Evolutionary conservation across 2,797 vertebrate species (phyloP).

Genomic region (Apogon hyalosoma): DNA sequence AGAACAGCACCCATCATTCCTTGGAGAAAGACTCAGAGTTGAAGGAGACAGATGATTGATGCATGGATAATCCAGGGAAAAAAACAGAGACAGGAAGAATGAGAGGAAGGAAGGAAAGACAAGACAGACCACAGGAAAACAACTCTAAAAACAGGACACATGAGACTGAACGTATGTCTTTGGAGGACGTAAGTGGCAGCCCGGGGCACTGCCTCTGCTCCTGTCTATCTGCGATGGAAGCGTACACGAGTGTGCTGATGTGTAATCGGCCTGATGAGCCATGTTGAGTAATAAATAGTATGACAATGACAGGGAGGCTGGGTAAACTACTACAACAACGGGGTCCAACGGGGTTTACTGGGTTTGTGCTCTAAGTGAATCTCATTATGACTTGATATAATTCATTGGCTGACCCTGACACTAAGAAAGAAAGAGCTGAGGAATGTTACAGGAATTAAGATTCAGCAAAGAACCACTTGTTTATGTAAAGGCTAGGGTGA

Average conservation of each 20-base stretch:
- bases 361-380: slow-evolving; percentile 24
- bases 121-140: slow-evolving; percentile 34
- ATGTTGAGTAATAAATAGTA: slow-evolving; percentile 58
- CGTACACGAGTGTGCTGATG: slow-evolving; percentile 53
- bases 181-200: slow-evolving; percentile 51
- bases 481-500: slow-evolving; percentile 19
- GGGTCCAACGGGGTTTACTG: slow-evolving; percentile 22
- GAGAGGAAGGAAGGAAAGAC: slow-evolving; percentile 7
- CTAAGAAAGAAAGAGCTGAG: neutral
- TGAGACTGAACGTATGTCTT: slow-evolving; percentile 45
- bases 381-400: slow-evolving; percentile 1
- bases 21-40: slow-evolving; percentile 10
- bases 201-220: slow-evolving; percentile 36
- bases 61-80: slow-evolving; percentile 6
- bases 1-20: slow-evolving; percentile 24
- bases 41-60: slow-evolving; percentile 12
- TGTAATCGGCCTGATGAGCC: slow-evolving; percentile 71
- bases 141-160: slow-evolving; percentile 50
- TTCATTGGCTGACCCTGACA: slow-evolving; percentile 16
- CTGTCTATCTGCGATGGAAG: slow-evolving; percentile 45
- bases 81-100: slow-evolving; percentile 21
- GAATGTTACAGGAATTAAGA: slow-evolving; percentile 7
- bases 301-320: slow-evolving; percentile 43
- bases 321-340: slow-evolving; percentile 30
- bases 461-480: slow-evolving; percentile 19